Base-by-base conservation (phyloP, 2,797 vertebrate genomes). In the Petrocephalus sullivani region DNA sequence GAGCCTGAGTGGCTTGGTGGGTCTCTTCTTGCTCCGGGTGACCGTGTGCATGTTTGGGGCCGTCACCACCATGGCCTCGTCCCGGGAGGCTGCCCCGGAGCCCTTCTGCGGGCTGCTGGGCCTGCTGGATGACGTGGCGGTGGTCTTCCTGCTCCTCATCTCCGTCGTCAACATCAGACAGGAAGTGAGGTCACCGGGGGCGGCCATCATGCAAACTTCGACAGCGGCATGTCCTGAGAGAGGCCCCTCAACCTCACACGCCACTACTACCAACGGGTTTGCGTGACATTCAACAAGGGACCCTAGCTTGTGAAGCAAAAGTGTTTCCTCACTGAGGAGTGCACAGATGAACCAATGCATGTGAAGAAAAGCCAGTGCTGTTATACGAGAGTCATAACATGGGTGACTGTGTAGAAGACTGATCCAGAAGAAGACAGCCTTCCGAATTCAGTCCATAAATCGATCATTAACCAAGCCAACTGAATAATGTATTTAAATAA, bases 91-190 rank as follows among this genome's bases (percentile, higher is more conserved):
- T 0, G 91, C 95, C 88, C 92, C 94, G 7, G 94, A 93, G 84
- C 95, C 95, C 64, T 92, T 96, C 85, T 94, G 94, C 0, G 94
- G 95, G 56, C 93, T 94, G 9, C 93, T 95, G 89, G 96, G 94
- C 82, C 91, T 95, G 53, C 91, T 96, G 82, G 97, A 97, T 51
- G 96, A 97, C 90, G 92, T 93, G 0, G 94, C 96, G 84, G 95
- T 96, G 89, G 94, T 97, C 84, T 92, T 96, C 83, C 94, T 97
- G 89, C 95, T 98, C 61, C 92, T 97, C 2, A 95, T 95, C 90
- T 97, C 95, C 21, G 91, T 96, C 64, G 94, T 97, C 89, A 97
- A 96, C 89, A 95, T 96, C 89, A 95, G 94, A 90, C 96, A 96
- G 92, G 95, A 96, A 91, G 95, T 96, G 89, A 93, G 83, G 19